Base-by-base conservation (phyloP, 2,113 vertebrate genomes). In the Melanerpes aurifrons region DNA sequence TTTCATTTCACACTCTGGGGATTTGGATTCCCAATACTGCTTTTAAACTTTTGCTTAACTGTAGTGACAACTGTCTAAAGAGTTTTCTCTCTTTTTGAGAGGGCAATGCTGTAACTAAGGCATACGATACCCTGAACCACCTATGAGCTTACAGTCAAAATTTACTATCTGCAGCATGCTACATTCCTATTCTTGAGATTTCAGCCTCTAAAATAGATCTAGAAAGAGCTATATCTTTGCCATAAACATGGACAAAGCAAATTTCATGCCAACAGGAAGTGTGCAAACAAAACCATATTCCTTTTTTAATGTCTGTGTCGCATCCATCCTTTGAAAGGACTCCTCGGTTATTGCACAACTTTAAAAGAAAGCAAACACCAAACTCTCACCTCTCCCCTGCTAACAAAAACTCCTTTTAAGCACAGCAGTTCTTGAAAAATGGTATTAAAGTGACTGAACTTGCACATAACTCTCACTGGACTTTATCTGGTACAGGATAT, bases 401-500 rank as follows among this genome's bases (percentile, higher is more conserved):
- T 76, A 86, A 86, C 15, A 87, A 54, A 95, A 93, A 53, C 37
- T 20, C 67, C 89, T 68, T 45, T 94, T 76, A 67, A 83, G 86
- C 74, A 95, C 7, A 86, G 78, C 68, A 45, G 32, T 57, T 94
- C 64, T 83, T 69, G 54, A 91, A 89, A 92, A 95, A 90, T 18
- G 77, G n/a, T 53, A 95, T 73, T 91, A 13, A 37, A 97, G 92
- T 82, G 74, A 75, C 37, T 93, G 92, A 96, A 96, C 81, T 92
- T 67, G 89, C 88, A 75, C 25, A 74, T 73, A 96, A 93, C 77
- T 94, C 96, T 96, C 93, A 62, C 59, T 73, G 77, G 93, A 86
- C 94, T 88, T 97, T 94, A 94, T 96, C 95, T 91, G 84, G 76
- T 58, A 73, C 72, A 86, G 54, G 69, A n/a, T 37, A 91, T 59